Evolutionary conservation across 2,888 invertebrate species (phyloP).

Genomic region (Galeopsomyia nigrocyanea): DNA sequence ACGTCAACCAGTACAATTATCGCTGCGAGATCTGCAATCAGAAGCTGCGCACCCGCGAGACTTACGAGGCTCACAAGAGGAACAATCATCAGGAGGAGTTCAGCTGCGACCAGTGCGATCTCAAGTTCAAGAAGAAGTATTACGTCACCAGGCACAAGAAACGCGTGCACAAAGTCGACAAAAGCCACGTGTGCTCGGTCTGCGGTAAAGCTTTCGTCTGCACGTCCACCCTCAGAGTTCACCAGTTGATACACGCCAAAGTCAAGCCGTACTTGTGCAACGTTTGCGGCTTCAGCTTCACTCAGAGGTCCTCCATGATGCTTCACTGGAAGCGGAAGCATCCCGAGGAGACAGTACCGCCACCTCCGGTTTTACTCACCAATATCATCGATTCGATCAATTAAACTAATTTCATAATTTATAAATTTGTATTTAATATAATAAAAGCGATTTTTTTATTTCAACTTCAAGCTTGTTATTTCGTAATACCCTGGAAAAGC

Average conservation of each 20-base stretch:
- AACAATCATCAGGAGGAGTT: conserved; percentile 55
- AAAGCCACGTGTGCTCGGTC: conserved; percentile 35
- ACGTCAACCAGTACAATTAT: conserved; percentile 59
- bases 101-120: conserved; percentile 56
- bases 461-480: too few species aligned
- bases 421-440: too few species aligned
- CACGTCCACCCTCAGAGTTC: conserved; percentile 58
- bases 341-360: conserved; percentile 50
- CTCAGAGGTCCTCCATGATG: conserved; percentile 69
- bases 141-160: conserved; percentile 45
- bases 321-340: conserved; percentile 51
- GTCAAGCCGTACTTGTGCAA: conserved; percentile 58
- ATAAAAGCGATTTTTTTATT: too few species aligned
- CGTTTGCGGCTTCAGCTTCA: conserved; percentile 58
- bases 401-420: neutral
- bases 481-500: too few species aligned
- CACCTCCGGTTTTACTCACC: conserved; percentile 52
- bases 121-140: conserved; percentile 43
- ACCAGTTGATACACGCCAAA: conserved; percentile 55
- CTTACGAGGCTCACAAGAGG: conserved; percentile 56
- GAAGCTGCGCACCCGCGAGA: conserved; percentile 57
- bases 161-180: conserved; percentile 53
- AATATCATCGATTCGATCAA: conserved; percentile 35
- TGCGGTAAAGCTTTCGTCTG: conserved; percentile 59
- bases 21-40: conserved; percentile 59